These are phyloP conservation scores for Cephus rjabovi DNA, from an alignment of 2,888 invertebrate genomes.

Conservation along the genomic window DNA sequence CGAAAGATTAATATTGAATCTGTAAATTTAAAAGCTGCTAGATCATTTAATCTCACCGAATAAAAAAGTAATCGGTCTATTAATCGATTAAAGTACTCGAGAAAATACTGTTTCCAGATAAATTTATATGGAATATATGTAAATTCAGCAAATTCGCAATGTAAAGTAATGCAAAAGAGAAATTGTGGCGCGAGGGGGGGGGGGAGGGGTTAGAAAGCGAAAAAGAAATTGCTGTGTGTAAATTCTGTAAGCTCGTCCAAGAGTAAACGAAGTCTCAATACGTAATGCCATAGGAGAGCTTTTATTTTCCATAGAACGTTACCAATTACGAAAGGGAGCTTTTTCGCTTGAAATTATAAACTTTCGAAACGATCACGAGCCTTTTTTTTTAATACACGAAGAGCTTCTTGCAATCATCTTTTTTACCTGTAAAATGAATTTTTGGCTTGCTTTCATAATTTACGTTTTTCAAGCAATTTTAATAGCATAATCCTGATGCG, in stretches of 20 bases:
- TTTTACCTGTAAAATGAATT: not conserved
- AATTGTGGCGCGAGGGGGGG: not conserved
- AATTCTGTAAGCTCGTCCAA: not conserved
- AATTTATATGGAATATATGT: not conserved
- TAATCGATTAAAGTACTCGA: not conserved
- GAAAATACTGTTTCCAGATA: not conserved
- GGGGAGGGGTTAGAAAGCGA: not conserved
- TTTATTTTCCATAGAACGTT: not conserved
- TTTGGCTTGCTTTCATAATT: not conserved
- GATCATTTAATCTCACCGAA: not conserved
- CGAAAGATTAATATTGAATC: not conserved
- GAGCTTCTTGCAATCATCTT: not conserved
- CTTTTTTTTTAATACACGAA: too few species aligned
- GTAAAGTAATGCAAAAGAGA: not conserved
- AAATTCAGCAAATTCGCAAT: not conserved
- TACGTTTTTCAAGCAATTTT: not conserved
- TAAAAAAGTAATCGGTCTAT: not conserved
- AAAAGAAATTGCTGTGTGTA: not conserved
- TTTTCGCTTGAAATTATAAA: not conserved
- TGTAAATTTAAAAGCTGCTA: not conserved
- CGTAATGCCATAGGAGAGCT: not conserved
- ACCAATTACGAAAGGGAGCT: not conserved
- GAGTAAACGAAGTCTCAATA: not conserved
- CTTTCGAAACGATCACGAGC: not conserved
- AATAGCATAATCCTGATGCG: not conserved